phyloP scores from a whole-genome alignment of 2,797 vertebrate species.

The Mycteria americana region DNA sequence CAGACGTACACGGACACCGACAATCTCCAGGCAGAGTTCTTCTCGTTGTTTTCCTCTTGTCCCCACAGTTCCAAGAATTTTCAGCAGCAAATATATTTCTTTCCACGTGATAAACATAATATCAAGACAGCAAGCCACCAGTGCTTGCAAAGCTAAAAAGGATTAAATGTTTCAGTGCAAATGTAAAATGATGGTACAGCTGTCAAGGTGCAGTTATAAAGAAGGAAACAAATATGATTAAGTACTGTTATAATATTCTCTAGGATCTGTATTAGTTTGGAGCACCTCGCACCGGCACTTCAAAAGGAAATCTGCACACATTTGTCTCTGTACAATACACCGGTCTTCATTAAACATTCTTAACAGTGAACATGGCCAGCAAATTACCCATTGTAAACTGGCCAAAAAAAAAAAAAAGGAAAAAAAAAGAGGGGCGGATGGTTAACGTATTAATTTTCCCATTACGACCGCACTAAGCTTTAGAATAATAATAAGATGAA shows the following conservation, averaged over 20 bases:
- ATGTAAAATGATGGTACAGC: constrained; percentile 68
- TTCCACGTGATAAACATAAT: constrained; percentile 75
- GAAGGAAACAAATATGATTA: constrained; percentile 58
- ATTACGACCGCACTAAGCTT: constrained; percentile 74
- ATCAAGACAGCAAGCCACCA: constrained; percentile 81
- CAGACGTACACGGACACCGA: not conserved
- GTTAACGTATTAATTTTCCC: constrained; percentile 63
- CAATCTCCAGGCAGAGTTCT: constrained; percentile 6
- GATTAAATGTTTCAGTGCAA: constrained; percentile 81
- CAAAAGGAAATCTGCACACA: constrained; percentile 55
- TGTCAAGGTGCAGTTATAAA: constrained; percentile 72
- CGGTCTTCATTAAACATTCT: constrained; percentile 69
- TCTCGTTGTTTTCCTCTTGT: constrained; percentile 21
- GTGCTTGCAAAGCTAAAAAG: constrained; percentile 83
- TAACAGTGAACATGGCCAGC: constrained; percentile 40
- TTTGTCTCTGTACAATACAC: constrained; percentile 64
- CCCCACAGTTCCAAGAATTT: constrained; percentile 65
- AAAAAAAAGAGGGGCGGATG: constrained; percentile 8
- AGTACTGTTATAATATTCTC: constrained; percentile 47
- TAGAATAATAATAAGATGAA: constrained; percentile 54
- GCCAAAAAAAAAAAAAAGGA: constrained; percentile 26
- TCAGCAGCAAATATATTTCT: constrained; percentile 83
- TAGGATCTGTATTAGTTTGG: constrained; percentile 53
- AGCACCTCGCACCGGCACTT: constrained; percentile 64
- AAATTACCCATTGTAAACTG: constrained; percentile 61